phyloP scores from a whole-genome alignment of 1,140 invertebrate species.

The Aphis craccivora region DNA sequence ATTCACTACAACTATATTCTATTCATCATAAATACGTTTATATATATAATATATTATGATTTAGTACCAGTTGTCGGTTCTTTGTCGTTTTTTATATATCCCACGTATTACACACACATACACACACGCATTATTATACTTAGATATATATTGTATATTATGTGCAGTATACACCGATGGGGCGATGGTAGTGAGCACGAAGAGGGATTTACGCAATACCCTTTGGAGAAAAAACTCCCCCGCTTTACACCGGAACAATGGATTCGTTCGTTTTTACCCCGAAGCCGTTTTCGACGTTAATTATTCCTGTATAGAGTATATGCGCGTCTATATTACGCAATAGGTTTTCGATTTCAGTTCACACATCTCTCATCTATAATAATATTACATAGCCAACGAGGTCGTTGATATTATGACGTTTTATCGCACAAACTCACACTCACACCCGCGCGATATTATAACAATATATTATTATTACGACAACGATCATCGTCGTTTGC shows the following conservation, averaged over 20 bases:
- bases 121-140: background rate
- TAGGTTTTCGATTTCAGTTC: constrained; percentile 39
- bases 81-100: background rate
- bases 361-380: background rate
- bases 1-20: background rate
- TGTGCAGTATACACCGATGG: background rate
- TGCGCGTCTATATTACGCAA: background rate
- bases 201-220: constrained; percentile 51
- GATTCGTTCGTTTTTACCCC: constrained; percentile 41
- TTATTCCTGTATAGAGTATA: background rate
- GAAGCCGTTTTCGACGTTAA: constrained; percentile 31
- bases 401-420: constrained; percentile 45
- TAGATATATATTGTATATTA: background rate
- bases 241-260: background rate
- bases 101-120: background rate
- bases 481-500: constrained; percentile 26
- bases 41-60: constrained; percentile 1
- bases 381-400: constrained; percentile 7
- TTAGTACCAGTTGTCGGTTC: constrained; percentile 9
- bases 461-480: constrained; percentile 23
- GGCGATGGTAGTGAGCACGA: background rate
- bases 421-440: background rate
- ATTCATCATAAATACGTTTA: background rate
- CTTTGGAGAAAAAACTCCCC: constrained; percentile 27
- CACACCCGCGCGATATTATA: constrained; percentile 10